Base-by-base conservation (phyloP, 2,113 vertebrate species). In the Emydocephalus ijimae region DNA sequence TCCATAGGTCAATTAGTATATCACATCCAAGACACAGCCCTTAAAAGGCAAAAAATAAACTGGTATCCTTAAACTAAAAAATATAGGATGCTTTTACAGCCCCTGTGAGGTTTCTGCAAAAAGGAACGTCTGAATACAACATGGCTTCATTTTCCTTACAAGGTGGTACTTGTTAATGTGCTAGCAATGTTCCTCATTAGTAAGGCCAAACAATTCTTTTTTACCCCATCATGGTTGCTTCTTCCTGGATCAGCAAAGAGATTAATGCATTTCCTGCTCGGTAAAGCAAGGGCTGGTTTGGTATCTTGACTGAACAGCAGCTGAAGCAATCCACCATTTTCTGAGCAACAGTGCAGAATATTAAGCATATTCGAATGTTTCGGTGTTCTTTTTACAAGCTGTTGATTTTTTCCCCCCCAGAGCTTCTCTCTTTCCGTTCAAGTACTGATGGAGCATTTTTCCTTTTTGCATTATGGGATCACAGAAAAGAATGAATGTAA, bases 81-180 rank as follows among this genome's bases (percentile, higher is more conserved):
- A 97, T 96, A 96, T 96, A 96, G 95, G 96, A 90, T 96, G 94
- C 94, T 81, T 95, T 89, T 95, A 94, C 96, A 97, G 97, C 97
- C 97, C 81, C 96, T 95, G 95, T 34, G 95, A 97, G 95, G 95
- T 95, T 96, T 97, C 97, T 97, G 96, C 96, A 96, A 95, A 97
- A 89, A 94, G 97, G 97, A 97, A 97, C 96, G 94, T 94, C 96
- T 95, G 97, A 96, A 95, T 97, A 97, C 97, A 97, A 97, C 98
- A 98, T 98, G 98, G 98, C 98, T 98, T 98, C 96, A 94, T 97
- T 98, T 98, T 97, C 98, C 98, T 97, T 97, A 97, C 97, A 91
- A 29, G 97, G 96, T 97, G 97, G 97, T 96, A 94, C 97, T 97
- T 96, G 96, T 95, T 95, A 95, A 95, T 95, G 95, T 95, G 96